These are phyloP conservation scores for Caenorhabditis brenneri DNA, from an alignment of 1,140 invertebrate species.

Conservation along the genomic window DNA sequence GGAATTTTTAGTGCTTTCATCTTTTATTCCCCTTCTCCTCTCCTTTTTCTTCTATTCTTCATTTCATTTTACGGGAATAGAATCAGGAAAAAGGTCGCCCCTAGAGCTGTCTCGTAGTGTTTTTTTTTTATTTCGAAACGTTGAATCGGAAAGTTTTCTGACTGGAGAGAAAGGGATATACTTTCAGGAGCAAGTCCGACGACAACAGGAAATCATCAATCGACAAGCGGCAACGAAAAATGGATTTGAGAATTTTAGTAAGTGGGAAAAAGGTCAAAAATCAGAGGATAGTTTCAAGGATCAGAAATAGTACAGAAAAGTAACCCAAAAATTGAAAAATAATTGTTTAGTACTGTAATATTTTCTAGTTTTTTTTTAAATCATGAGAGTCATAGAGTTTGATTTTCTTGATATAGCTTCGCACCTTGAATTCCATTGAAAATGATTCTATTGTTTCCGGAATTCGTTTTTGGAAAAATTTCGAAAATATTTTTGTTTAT, in stretches of 20 bases:
- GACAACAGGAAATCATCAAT: constrained; percentile 49
- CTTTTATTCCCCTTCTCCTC: background rate
- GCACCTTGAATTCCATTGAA: too few relatives aligned
- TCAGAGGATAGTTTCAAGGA: background rate
- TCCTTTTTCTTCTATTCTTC: background rate
- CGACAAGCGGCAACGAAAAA: background rate
- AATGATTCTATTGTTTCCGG: too few relatives aligned
- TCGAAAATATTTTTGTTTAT: too few relatives aligned
- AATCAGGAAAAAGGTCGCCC: background rate
- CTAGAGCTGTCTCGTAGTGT: background rate
- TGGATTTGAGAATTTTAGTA: constrained; percentile 53
- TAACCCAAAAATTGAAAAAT: too few relatives aligned
- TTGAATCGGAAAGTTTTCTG: background rate
- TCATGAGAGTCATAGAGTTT: too few relatives aligned
- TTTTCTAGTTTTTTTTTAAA: too few relatives aligned
- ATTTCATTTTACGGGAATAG: background rate
- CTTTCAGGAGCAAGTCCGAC: constrained; percentile 48
- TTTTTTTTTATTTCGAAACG: background rate
- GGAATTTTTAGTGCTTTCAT: constrained; percentile 17
- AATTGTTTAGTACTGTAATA: too few relatives aligned
- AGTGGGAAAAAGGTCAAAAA: background rate
- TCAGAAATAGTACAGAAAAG: too few relatives aligned
- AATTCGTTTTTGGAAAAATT: too few relatives aligned
- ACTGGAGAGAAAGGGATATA: background rate
- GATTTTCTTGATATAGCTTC: too few relatives aligned